phyloP scores from a whole-genome alignment of 2,888 invertebrate genomes.

The Bugulina stolonifera region DNA sequence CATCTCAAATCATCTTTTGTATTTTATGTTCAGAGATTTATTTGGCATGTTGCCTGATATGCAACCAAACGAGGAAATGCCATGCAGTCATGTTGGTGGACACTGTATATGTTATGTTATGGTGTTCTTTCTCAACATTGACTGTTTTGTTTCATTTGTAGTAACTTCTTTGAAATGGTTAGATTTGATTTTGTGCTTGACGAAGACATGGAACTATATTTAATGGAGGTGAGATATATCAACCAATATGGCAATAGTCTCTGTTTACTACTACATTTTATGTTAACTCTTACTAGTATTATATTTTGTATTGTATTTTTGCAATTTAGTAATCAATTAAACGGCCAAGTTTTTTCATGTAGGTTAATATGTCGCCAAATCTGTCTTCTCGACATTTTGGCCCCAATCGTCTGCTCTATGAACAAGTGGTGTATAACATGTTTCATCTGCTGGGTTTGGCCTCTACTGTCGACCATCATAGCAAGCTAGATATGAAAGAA shows the following conservation, averaged over 20 bases:
- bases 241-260: too few species aligned
- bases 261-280: not conserved
- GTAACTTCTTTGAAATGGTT: slow-evolving; percentile 82
- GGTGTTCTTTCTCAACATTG: too few species aligned
- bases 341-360: too few species aligned
- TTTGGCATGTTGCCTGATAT: too few species aligned
- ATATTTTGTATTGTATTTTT: not conserved
- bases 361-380: slow-evolving; percentile 97
- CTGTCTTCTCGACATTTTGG: slow-evolving; percentile 85
- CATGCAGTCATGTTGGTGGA: too few species aligned
- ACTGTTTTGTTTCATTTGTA: too few species aligned
- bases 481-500: slow-evolving; percentile 29
- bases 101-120: too few species aligned
- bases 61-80: too few species aligned
- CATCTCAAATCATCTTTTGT: slow-evolving; percentile 16
- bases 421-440: slow-evolving; percentile 81
- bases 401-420: slow-evolving; percentile 77
- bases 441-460: slow-evolving; percentile 71
- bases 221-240: slow-evolving; percentile 71
- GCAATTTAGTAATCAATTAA: too few species aligned
- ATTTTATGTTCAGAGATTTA: too few species aligned
- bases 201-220: slow-evolving; percentile 73
- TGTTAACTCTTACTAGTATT: not conserved
- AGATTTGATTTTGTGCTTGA: slow-evolving; percentile 89
- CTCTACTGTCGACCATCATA: not conserved